phyloP scores from a whole-genome alignment of 64 coral and sea anemone genomes.

The Dendronephthya gigantea region DNA sequence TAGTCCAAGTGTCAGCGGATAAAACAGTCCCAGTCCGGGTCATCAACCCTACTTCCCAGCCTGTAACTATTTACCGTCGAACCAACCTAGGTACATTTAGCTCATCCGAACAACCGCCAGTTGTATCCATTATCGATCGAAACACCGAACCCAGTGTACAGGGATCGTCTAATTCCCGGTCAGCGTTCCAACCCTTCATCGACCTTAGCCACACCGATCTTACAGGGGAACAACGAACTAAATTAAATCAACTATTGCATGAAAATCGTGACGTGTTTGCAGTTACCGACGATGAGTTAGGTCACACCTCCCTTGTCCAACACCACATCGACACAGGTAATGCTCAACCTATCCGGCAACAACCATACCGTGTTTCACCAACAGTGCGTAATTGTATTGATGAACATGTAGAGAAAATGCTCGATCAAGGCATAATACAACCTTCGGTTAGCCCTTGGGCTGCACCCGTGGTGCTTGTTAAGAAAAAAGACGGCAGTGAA shows the following conservation, averaged over 20 bases:
- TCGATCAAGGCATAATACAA: background rate
- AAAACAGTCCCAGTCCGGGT: background rate
- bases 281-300: background rate
- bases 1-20: background rate
- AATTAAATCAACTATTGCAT: too few species aligned
- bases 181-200: background rate
- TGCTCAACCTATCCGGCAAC: background rate
- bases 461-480: background rate
- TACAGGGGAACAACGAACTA: background rate
- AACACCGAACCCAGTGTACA: background rate
- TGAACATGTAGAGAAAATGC: background rate
- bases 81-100: background rate
- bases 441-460: background rate
- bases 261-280: too few species aligned
- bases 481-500: too few species aligned
- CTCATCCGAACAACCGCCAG: background rate
- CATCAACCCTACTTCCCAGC: background rate
- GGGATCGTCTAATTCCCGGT: background rate
- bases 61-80: background rate
- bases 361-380: background rate
- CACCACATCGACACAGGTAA: slow-evolving; percentile 6
- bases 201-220: background rate
- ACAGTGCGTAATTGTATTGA: background rate
- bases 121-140: background rate
- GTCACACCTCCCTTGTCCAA: background rate